Conservation (phyloP, 2,888 invertebrate species). For the Cybosia mesomella region DNA sequence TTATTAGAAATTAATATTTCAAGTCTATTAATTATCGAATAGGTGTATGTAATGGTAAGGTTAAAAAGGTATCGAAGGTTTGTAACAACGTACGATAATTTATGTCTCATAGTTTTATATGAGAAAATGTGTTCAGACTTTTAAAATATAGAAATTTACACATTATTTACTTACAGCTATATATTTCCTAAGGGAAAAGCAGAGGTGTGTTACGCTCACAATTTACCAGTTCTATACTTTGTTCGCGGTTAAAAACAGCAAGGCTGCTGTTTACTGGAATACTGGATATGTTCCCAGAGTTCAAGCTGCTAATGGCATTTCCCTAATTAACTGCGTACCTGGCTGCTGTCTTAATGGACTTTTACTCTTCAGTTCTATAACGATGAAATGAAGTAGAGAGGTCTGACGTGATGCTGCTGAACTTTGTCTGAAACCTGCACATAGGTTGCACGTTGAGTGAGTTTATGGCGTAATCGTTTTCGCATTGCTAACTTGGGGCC, state of each 20-base stretch:
- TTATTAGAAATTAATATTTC: slow-evolving; percentile 8
- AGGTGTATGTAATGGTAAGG: background rate
- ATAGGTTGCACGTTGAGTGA: no score
- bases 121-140: background rate
- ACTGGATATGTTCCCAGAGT: background rate
- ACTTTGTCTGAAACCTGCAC: no score
- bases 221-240: background rate
- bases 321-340: no score
- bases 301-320: background rate
- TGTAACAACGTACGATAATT: background rate
- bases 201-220: background rate
- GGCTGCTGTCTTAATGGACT: no score
- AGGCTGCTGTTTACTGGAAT: background rate
- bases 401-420: no score
- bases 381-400: no score
- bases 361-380: no score
- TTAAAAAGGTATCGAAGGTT: background rate
- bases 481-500: no score
- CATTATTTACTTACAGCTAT: background rate
- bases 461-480: no score
- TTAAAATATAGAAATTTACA: no score
- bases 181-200: background rate
- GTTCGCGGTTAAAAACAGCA: background rate
- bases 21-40: background rate
- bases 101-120: background rate